A percentile compares a stretch with the other conserved stretches of the same genome.
These are phyloP conservation scores for Aphrophora alni DNA, from an alignment of 2,888 invertebrate genomes.

Conservation along the genomic window DNA sequence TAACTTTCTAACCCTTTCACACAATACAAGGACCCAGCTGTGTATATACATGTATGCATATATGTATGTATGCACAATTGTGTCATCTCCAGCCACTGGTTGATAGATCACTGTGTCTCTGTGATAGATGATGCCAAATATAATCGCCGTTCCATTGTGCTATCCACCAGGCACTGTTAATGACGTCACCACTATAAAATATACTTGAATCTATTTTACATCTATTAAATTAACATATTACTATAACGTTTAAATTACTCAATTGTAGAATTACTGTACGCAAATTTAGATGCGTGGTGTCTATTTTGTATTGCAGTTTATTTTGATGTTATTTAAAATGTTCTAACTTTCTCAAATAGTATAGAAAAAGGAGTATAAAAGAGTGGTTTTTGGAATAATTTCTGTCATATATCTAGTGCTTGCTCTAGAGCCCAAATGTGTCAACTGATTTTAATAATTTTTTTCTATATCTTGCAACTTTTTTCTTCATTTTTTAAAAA, in stretches of 20 bases:
- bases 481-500: too few relatives aligned
- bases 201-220: neutral
- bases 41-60: too few relatives aligned
- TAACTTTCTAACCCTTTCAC: neutral
- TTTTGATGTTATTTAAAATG: too few relatives aligned
- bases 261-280: neutral
- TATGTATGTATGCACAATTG: neutral
- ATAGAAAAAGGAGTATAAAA: too few relatives aligned
- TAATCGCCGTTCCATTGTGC: constrained; percentile 2
- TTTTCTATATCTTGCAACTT: too few relatives aligned
- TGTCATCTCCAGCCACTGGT: neutral
- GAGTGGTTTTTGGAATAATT: too few relatives aligned
- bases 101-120: neutral
- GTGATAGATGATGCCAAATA: neutral
- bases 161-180: neutral
- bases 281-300: neutral
- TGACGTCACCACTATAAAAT: constrained; percentile 1
- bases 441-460: too few relatives aligned
- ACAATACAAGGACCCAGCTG: neutral
- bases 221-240: neutral
- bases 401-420: too few relatives aligned
- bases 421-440: too few relatives aligned
- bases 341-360: too few relatives aligned
- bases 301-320: too few relatives aligned
- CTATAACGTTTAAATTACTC: neutral